Evolutionary conservation across 1,140 invertebrate genomes (phyloP), one percentile per base, ranked within the genome.

Genomic region (Metopolophium dirhodum): DNA sequence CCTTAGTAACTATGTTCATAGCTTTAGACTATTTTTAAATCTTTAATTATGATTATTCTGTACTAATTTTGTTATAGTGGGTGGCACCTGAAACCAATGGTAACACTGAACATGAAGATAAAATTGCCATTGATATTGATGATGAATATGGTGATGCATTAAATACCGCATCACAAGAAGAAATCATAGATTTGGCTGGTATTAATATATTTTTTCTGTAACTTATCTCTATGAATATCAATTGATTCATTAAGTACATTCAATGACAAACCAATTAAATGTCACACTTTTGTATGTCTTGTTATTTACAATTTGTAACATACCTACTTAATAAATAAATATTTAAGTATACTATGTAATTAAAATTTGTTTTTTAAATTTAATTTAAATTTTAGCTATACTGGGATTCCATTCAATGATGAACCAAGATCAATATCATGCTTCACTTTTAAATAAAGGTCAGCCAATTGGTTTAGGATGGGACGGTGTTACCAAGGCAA

Each of bases 371-470:
- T 86, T 51, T 51, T 88, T 88, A 22, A 51, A 54, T 37, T 35
- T 7, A 51, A 23, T 11, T 88, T 9, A 9, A 6, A 68, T 94
- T 94, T 47, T 95, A 99, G 99, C 99, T 96, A 99, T 99, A 95
- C 96, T 99, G 94, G 99, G 99, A 94, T 99, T 99, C 96, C 99
- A 99, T 96, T 99, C 99, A 90, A 99, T 99, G 98, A 98, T 99
- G 97, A 99, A 99, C 96, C 99, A 99, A 96, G 99, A 99, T 95
- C 99, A 99, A 95, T 99, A 99, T 95, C 98, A 99, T 96, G 99
- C 99, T 91, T 99, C 99, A 82, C 95, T 99, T 90, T 95, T 98
- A 93, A 99, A 99, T 96, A 98, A 98, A 95, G 98, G 97, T 37
- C 98, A 98, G 95, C 97, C 97, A 0, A 96, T 98, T 94, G 97